Evolutionary conservation across 92 coral and sea anemone species (phyloP).

Genomic region (Parazoanthus swiftii): DNA sequence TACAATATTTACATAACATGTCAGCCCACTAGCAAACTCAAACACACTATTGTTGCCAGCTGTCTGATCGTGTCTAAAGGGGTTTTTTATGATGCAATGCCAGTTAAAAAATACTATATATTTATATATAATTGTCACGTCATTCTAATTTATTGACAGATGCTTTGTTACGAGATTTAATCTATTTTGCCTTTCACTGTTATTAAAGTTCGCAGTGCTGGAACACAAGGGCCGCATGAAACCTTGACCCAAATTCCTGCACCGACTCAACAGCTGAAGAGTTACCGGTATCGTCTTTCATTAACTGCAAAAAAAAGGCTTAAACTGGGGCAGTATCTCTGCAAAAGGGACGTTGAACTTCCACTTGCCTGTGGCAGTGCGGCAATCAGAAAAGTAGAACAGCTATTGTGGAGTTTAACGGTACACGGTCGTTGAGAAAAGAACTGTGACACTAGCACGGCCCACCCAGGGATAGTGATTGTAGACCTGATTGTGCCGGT

Average conservation of each 20-base stretch:
- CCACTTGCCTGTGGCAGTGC: slow-evolving; percentile 4
- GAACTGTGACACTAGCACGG: neutral
- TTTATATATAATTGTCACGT: slow-evolving; percentile 11
- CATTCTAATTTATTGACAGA: slow-evolving; percentile 15
- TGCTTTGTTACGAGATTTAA: slow-evolving; percentile 18
- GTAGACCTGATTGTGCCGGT: neutral
- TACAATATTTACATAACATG: too few relatives aligned
- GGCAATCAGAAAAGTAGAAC: neutral
- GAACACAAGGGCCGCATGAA: neutral
- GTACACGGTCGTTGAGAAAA: slow-evolving; percentile 1
- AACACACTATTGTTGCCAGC: too few relatives aligned
- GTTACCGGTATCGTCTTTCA: slow-evolving; percentile 13
- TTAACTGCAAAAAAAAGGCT: neutral
- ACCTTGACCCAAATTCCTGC: slow-evolving; percentile 6
- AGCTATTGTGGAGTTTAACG: neutral
- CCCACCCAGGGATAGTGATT: slow-evolving; percentile 27
- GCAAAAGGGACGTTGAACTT: neutral
- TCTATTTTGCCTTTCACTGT: slow-evolving; percentile 18
- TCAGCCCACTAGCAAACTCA: too few relatives aligned
- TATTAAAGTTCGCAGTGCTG: slow-evolving; percentile 16
- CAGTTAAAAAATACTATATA: too few relatives aligned
- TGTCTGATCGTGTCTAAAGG: neutral
- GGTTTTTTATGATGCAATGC: neutral
- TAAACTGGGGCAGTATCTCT: neutral
- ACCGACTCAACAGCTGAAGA: neutral